Percentiles rank a stretch among this genome's conserved stretches.
phyloP scores from a whole-genome alignment of 2,113 vertebrate genomes.

The Raja brachyura region DNA sequence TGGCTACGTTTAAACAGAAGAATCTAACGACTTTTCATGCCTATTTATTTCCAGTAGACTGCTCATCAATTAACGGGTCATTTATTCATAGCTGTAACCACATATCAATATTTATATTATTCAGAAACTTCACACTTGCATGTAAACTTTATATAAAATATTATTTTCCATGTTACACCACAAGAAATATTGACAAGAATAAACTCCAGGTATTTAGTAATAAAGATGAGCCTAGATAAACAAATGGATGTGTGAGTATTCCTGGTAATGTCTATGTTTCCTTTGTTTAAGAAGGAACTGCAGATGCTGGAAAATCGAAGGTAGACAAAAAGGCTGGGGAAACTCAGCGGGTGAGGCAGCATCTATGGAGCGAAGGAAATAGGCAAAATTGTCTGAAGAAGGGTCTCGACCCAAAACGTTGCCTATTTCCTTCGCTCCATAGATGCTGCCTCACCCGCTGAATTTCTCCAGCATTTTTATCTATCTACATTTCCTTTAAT shows the following conservation, averaged over 20 bases:
- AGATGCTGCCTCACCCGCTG: no score
- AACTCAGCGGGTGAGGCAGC: no score
- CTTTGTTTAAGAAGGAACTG: no score
- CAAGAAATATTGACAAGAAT: background rate
- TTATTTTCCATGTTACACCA: background rate
- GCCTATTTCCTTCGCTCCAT: no score
- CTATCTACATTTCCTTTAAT: background rate
- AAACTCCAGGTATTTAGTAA: background rate
- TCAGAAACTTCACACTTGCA: background rate
- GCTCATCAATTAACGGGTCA: background rate
- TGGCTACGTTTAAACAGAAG: background rate
- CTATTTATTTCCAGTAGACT: background rate
- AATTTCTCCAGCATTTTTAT: no score
- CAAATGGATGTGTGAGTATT: background rate
- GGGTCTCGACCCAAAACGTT: no score
- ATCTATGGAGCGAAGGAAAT: no score
- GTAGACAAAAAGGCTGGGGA: no score
- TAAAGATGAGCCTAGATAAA: background rate
- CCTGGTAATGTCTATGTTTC: background rate
- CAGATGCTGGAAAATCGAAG: no score
- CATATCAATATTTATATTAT: background rate
- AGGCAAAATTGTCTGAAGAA: no score
- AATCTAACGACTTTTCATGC: background rate
- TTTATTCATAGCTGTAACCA: background rate
- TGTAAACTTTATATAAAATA: background rate